phyloP scores from a whole-genome alignment of 1,140 invertebrate genomes.

The Matsumurasca onukii region DNA sequence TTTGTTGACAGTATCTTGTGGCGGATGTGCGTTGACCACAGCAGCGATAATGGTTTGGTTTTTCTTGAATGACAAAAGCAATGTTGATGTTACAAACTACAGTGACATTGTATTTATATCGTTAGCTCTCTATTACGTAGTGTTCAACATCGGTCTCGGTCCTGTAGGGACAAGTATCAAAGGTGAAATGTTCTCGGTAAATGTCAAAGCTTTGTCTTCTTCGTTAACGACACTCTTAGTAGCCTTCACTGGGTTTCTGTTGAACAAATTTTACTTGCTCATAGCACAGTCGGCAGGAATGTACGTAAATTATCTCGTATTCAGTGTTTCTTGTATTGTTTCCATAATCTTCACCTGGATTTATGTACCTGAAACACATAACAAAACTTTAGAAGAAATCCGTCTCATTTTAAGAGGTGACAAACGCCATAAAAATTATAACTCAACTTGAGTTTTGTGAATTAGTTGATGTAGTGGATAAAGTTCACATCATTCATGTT shows the following conservation, averaged over 20 bases:
- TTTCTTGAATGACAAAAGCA: slow-evolving; percentile 1
- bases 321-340: slow-evolving; percentile 60
- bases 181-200: slow-evolving; percentile 35
- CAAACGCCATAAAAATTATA: not conserved
- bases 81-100: not conserved
- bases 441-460: no score
- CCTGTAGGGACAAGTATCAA: slow-evolving; percentile 36
- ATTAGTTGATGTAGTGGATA: no score
- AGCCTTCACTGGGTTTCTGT: slow-evolving; percentile 52
- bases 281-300: slow-evolving; percentile 61
- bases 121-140: slow-evolving; percentile 30
- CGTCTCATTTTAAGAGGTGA: slow-evolving; percentile 42
- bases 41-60: slow-evolving; percentile 35
- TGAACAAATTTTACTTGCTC: slow-evolving; percentile 71
- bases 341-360: slow-evolving; percentile 61
- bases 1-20: slow-evolving; percentile 54
- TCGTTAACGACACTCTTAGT: slow-evolving; percentile 36
- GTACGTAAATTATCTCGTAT: slow-evolving; percentile 77
- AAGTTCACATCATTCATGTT: no score
- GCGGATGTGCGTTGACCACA: slow-evolving; percentile 31
- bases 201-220: slow-evolving; percentile 34
- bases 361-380: slow-evolving; percentile 79
- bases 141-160: slow-evolving; percentile 34
- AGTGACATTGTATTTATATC: slow-evolving; percentile 31
- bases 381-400: slow-evolving; percentile 73